Conservation (phyloP, 1,140 invertebrate species). For the Drosophila ficusphila region DNA sequence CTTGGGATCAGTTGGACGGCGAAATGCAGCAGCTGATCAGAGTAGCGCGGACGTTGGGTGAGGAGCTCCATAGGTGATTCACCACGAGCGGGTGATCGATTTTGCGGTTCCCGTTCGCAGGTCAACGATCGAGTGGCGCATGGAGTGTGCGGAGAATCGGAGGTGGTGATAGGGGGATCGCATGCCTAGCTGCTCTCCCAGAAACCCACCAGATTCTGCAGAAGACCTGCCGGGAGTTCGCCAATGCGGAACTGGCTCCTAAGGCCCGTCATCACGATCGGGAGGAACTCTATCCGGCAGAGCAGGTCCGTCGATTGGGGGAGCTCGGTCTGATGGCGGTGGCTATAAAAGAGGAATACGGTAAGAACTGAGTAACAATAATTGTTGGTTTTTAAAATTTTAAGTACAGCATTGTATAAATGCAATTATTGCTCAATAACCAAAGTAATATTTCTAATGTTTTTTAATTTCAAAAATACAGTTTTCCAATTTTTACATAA, state of each 20-base stretch:
- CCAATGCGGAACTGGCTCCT: constrained; percentile 94
- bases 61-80: not conserved
- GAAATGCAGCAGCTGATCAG: constrained; percentile 55
- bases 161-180: constrained; percentile 84
- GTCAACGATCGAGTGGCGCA: constrained; percentile 43
- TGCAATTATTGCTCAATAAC: too few relatives aligned
- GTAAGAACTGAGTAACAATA: constrained; percentile 74
- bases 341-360: constrained; percentile 90
- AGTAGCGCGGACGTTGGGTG: constrained; percentile 40
- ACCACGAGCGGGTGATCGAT: not conserved
- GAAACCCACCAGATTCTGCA: constrained; percentile 97
- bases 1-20: constrained; percentile 15
- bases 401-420: too few relatives aligned
- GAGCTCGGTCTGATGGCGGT: constrained; percentile 95
- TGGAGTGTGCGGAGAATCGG: not conserved
- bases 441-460: too few relatives aligned
- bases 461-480: too few relatives aligned
- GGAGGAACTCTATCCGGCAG: constrained; percentile 92
- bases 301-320: constrained; percentile 95
- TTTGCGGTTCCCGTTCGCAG: constrained; percentile 13
- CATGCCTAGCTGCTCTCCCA: constrained; percentile 89
- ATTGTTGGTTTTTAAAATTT: too few relatives aligned
- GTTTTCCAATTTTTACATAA: too few relatives aligned
- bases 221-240: constrained; percentile 97
- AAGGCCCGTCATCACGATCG: constrained; percentile 93